Conservation (phyloP, 2,113 vertebrate species). For the Electrona antarctica region DNA sequence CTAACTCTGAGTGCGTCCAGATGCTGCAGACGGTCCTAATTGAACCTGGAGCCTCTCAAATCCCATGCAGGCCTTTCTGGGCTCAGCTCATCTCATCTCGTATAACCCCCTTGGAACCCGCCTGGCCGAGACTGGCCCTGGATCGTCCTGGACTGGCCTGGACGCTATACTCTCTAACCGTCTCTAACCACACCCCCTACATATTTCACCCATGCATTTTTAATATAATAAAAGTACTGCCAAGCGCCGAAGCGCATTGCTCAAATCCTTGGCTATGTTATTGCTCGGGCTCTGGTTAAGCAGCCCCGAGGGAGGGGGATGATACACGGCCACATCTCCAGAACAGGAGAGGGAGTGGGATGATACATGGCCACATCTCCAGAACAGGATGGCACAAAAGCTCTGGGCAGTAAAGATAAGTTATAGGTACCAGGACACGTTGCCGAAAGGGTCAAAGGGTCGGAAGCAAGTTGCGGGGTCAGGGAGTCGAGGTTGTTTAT, state of each 20-base stretch:
- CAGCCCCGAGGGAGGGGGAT: slow-evolving; percentile 8
- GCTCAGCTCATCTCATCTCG: slow-evolving; percentile 37
- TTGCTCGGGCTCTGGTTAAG: neutral
- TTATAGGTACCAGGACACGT: slow-evolving; percentile 30
- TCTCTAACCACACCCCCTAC: neutral
- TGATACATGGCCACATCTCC: slow-evolving; percentile 37
- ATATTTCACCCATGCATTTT: neutral
- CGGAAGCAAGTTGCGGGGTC: slow-evolving; percentile 32
- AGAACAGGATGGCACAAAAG: slow-evolving; percentile 24
- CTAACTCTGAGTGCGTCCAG: slow-evolving; percentile 75
- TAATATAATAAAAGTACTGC: slow-evolving; percentile 10
- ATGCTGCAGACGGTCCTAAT: slow-evolving; percentile 78
- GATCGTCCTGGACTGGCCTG: slow-evolving; percentile 29
- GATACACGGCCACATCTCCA: slow-evolving; percentile 35
- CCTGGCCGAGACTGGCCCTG: slow-evolving; percentile 31
- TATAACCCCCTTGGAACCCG: slow-evolving; percentile 36
- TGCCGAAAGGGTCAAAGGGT: slow-evolving; percentile 60
- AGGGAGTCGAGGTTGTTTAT: slow-evolving; percentile 41
- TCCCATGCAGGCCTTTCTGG: slow-evolving; percentile 56
- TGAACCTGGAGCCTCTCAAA: slow-evolving; percentile 82
- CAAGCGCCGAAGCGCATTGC: slow-evolving; percentile 3
- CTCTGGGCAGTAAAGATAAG: slow-evolving; percentile 55
- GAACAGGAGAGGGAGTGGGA: slow-evolving; percentile 6
- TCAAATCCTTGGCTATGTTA: slow-evolving; percentile 17
- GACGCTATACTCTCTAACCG: neutral